Conservation (phyloP, 2,113 vertebrate species). For the Callionymus lyra region DNA sequence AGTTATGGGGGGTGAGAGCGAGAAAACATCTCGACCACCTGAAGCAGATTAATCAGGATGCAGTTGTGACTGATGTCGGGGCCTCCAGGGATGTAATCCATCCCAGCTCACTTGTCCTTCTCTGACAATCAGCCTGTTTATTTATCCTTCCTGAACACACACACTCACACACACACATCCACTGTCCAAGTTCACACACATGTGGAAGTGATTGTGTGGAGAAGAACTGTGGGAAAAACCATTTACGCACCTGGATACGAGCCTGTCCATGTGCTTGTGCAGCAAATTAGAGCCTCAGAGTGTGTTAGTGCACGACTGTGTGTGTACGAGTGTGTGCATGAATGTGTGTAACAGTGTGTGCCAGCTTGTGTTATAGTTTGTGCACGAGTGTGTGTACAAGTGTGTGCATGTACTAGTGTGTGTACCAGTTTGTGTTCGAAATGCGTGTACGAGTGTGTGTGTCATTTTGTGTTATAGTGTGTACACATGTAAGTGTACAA, state of each 20-base stretch:
- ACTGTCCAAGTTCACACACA: conserved; percentile 32
- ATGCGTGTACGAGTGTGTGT: too few relatives aligned
- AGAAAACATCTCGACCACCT: conserved; percentile 14
- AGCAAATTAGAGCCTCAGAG: conserved; percentile 47
- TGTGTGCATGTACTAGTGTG: too few relatives aligned
- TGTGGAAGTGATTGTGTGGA: conserved; percentile 54
- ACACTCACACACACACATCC: conserved; percentile 26
- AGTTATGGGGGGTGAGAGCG: conserved; percentile 14
- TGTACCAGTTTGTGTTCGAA: too few relatives aligned
- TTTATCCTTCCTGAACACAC: conserved; percentile 61
- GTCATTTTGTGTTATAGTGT: too few relatives aligned
- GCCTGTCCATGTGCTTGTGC: conserved; percentile 54
- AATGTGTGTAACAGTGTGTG: too few relatives aligned
- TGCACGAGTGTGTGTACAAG: too few relatives aligned
- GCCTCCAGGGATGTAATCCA: conserved; percentile 62
- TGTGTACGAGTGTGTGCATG: background rate
- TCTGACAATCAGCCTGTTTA: conserved; percentile 73
- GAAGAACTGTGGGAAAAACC: conserved; percentile 38
- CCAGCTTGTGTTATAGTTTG: too few relatives aligned
- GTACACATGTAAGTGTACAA: too few relatives aligned
- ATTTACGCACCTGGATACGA: conserved; percentile 59
- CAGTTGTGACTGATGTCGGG: conserved; percentile 26
- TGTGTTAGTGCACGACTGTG: background rate
- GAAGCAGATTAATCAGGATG: conserved; percentile 17
- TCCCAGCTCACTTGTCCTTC: conserved; percentile 37